Percentiles rank a stretch among this genome's conserved stretches.
Evolutionary conservation across 1,140 invertebrate species (phyloP).

Genomic region (Leptonema lineaticorne): DNA sequence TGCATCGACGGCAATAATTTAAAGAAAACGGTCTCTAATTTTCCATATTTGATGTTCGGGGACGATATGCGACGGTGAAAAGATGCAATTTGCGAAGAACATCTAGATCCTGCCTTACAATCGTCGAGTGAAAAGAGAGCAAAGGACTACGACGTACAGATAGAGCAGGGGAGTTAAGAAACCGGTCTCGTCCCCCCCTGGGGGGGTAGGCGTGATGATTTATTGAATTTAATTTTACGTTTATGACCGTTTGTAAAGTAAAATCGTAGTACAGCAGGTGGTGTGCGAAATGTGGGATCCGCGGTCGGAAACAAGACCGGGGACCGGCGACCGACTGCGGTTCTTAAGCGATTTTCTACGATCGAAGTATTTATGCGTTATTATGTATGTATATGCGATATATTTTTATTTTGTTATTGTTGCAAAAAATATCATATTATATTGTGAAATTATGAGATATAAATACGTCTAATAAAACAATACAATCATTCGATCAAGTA

Average conservation of each 20-base stretch:
- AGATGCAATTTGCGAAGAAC: slow-evolving; percentile 23
- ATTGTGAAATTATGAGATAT: too few relatives aligned
- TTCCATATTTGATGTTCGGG: not conserved
- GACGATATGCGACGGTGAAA: not conserved
- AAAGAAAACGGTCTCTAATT: slow-evolving; percentile 6
- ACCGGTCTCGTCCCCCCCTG: not conserved
- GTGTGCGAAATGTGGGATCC: too few relatives aligned
- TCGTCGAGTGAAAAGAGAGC: too few relatives aligned
- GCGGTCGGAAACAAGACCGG: too few relatives aligned
- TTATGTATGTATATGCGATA: not conserved
- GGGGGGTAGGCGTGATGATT: slow-evolving; percentile 32
- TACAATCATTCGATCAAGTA: too few relatives aligned
- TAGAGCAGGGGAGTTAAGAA: not conserved
- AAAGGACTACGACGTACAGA: too few relatives aligned
- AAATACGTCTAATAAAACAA: too few relatives aligned
- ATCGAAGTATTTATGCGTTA: not conserved
- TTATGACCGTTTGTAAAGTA: slow-evolving; percentile 33
- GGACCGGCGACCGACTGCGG: not conserved
- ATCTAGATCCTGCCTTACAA: not conserved
- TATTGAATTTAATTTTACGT: slow-evolving; percentile 40
- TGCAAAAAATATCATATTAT: too few relatives aligned
- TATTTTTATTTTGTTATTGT: not conserved
- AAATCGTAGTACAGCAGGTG: slow-evolving; percentile 23
- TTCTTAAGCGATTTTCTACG: slow-evolving; percentile 9
- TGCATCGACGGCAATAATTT: not conserved